Conservation (phyloP, 2,888 invertebrate genomes). For the Mimas tiliae region DNA sequence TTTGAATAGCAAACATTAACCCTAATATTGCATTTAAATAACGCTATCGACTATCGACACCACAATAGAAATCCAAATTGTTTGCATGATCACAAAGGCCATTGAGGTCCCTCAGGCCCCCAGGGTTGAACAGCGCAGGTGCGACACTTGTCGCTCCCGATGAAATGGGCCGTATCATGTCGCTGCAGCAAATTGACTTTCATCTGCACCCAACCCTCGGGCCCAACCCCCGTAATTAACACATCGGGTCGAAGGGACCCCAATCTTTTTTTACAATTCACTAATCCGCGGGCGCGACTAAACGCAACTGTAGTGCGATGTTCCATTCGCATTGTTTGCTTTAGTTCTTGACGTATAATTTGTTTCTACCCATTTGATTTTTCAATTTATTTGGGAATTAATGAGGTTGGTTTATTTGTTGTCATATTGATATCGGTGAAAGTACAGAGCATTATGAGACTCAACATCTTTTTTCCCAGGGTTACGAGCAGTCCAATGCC, state of each 20-base stretch:
- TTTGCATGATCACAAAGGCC: slow-evolving; percentile 64
- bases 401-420: too few relatives aligned
- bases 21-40: slow-evolving; percentile 15
- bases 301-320: slow-evolving; percentile 65
- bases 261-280: slow-evolving; percentile 80
- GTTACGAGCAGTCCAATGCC: too few relatives aligned
- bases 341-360: slow-evolving; percentile 45
- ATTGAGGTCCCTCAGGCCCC: slow-evolving; percentile 41
- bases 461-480: too few relatives aligned
- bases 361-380: slow-evolving; percentile 35
- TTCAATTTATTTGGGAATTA: slow-evolving; percentile 24
- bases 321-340: slow-evolving; percentile 48
- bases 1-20: slow-evolving; percentile 9
- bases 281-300: slow-evolving; percentile 82
- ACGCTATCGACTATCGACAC: slow-evolving; percentile 37
- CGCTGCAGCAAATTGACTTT: slow-evolving; percentile 87
- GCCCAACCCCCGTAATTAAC: slow-evolving; percentile 84
- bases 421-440: too few relatives aligned
- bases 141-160: slow-evolving; percentile 80
- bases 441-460: too few relatives aligned
- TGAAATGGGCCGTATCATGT: slow-evolving; percentile 88
- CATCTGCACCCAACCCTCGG: slow-evolving; percentile 79
- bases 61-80: slow-evolving; percentile 51
- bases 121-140: slow-evolving; percentile 75
- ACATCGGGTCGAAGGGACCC: slow-evolving; percentile 77